Evolutionary conservation across 2,797 vertebrate genomes (phyloP).

Genomic region (Chelonia mydas): DNA sequence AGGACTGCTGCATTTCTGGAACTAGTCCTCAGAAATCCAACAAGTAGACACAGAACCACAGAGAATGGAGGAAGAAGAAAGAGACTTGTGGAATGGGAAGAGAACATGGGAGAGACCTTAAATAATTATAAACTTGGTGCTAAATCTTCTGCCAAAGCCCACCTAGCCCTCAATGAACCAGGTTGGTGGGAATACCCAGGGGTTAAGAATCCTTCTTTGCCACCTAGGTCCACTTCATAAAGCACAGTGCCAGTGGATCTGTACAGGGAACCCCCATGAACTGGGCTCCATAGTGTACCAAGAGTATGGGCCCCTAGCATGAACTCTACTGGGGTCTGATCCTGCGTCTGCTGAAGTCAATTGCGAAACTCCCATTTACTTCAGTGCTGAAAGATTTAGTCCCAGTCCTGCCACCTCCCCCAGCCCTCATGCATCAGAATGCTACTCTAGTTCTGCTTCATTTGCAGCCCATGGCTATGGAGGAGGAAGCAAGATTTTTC

Average conservation of each 20-base stretch:
- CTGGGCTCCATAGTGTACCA: background rate
- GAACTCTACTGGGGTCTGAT: background rate
- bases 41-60: background rate
- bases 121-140: background rate
- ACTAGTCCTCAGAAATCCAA: background rate
- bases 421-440: background rate
- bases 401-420: background rate
- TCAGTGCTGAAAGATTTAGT: background rate
- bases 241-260: background rate
- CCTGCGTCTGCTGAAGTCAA: background rate
- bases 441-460: background rate
- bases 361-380: background rate
- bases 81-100: background rate
- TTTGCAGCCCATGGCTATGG: no score
- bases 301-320: background rate
- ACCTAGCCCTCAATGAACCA: background rate
- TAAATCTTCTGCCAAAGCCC: background rate
- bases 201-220: background rate
- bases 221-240: background rate
- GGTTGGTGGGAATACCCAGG: background rate
- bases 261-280: background rate
- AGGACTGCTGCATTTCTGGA: conserved; percentile 28
- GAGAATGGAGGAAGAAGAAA: background rate
- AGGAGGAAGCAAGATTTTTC: no score
- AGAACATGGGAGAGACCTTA: background rate